These are phyloP conservation scores for Galerucella calmariensis DNA, from an alignment of 2,888 invertebrate species.

Conservation along the genomic window DNA sequence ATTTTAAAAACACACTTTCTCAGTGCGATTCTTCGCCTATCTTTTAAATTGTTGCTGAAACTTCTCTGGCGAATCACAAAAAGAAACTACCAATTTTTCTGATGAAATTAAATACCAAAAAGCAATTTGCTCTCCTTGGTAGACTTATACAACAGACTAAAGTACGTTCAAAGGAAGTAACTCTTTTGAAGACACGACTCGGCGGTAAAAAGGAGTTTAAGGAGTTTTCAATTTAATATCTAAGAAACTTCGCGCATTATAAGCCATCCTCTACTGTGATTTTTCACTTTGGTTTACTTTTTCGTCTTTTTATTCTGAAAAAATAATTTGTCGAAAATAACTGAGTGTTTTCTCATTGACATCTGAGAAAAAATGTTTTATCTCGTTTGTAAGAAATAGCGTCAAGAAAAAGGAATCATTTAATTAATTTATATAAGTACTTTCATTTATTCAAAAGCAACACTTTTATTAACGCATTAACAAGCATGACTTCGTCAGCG, in stretches of 20 bases:
- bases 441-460: too few species aligned
- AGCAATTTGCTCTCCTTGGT: conserved; percentile 34
- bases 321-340: conserved; percentile 13
- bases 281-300: conserved; percentile 37
- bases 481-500: too few species aligned
- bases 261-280: conserved; percentile 38
- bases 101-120: conserved; percentile 35
- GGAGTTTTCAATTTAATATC: conserved; percentile 57
- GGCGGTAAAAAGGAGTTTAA: conserved; percentile 32
- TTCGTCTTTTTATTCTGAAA: conserved; percentile 24
- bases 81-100: conserved; percentile 24
- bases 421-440: too few species aligned
- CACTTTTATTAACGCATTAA: too few species aligned
- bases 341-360: not conserved
- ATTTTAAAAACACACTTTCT: not conserved
- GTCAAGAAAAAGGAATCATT: not conserved
- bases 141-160: conserved; percentile 17
- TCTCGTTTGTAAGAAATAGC: not conserved
- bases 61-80: not conserved
- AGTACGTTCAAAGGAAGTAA: conserved; percentile 37
- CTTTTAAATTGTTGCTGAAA: not conserved
- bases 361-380: not conserved
- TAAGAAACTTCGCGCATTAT: conserved; percentile 52
- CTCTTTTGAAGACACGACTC: conserved; percentile 47
- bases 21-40: not conserved